Conservation (phyloP, 2,113 vertebrate species). For the Anseranas semipalmata region DNA sequence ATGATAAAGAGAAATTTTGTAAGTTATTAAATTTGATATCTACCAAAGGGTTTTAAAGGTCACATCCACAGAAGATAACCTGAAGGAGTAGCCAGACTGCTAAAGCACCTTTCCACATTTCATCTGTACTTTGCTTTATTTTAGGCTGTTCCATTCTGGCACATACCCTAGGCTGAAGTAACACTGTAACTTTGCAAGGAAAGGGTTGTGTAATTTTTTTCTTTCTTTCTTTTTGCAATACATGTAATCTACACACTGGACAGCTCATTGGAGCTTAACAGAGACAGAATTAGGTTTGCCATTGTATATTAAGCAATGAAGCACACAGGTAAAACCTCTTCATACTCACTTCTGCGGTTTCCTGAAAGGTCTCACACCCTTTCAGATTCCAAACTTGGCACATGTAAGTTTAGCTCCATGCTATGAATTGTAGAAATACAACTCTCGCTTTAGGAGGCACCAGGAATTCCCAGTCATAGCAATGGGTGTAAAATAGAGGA, state of each 20-base stretch:
- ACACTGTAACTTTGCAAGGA: background rate
- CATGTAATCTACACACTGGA: background rate
- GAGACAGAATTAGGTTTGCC: background rate
- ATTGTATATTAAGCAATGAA: background rate
- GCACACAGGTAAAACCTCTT: background rate
- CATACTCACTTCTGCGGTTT: background rate
- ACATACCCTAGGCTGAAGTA: background rate
- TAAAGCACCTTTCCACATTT: background rate
- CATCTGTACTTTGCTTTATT: background rate
- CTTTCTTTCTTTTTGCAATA: background rate
- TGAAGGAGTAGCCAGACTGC: background rate
- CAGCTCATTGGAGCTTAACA: background rate
- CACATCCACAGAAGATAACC: background rate
- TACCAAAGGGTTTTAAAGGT: background rate
- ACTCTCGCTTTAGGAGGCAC: background rate
- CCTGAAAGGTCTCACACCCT: background rate
- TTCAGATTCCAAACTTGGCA: background rate
- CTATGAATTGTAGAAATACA: background rate
- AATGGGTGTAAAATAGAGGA: background rate
- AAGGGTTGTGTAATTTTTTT: background rate
- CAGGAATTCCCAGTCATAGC: background rate
- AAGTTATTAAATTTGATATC: background rate
- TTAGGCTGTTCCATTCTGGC: background rate
- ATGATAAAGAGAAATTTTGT: background rate
- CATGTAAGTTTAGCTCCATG: background rate